Conservation (phyloP, 2,888 invertebrate species). For the Drosophila vallismaia region DNA sequence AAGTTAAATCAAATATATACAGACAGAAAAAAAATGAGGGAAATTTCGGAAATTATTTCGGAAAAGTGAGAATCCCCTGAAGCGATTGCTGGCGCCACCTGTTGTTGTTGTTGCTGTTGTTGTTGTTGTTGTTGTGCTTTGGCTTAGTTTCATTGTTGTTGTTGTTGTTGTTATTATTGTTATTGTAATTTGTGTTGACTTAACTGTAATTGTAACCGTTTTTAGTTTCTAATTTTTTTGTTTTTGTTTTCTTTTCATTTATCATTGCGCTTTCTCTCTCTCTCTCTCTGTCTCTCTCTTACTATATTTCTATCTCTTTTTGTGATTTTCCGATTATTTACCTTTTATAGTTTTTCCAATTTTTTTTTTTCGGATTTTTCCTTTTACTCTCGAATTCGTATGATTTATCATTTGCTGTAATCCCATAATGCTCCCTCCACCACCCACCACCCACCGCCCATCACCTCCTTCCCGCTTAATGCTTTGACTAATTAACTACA, state of each 20-base stretch:
- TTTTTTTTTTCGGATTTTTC: constrained; percentile 7
- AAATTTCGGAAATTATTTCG: neutral
- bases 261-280: constrained; percentile 20
- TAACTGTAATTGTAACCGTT: constrained; percentile 40
- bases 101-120: constrained; percentile 31
- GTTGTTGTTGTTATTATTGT: constrained; percentile 35
- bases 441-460: neutral
- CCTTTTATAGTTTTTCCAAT: neutral
- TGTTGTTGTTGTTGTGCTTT: too few species aligned
- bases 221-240: constrained; percentile 23
- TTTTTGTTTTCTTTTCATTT: constrained; percentile 24
- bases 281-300: constrained; percentile 3
- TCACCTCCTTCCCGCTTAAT: constrained; percentile 21
- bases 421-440: neutral
- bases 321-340: neutral
- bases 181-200: constrained; percentile 40
- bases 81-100: constrained; percentile 36
- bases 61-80: constrained; percentile 1
- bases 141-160: constrained; percentile 33
- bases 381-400: constrained; percentile 19
- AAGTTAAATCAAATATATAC: too few species aligned
- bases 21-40: neutral
- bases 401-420: constrained; percentile 43
- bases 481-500: constrained; percentile 37
- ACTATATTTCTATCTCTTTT: neutral